Percentiles rank a stretch among this genome's conserved stretches.
These are phyloP conservation scores for Parauchenoglanis ngamensis DNA, from an alignment of 2,797 vertebrate genomes.

Conservation along the genomic window DNA sequence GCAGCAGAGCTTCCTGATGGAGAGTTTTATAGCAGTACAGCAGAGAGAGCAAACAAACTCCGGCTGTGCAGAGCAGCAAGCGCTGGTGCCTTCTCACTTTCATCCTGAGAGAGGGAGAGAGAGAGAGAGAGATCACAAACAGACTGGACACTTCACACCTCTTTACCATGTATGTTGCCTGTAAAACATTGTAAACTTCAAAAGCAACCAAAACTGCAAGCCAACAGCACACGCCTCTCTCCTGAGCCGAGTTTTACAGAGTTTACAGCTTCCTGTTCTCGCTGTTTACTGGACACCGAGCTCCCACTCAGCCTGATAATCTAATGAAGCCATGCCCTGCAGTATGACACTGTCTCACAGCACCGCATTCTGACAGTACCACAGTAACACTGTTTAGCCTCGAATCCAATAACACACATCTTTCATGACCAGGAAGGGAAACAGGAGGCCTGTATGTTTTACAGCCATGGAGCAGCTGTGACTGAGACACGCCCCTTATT, in stretches of 20 bases:
- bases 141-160: background rate
- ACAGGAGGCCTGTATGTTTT: background rate
- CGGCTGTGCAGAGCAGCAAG: constrained; percentile 83
- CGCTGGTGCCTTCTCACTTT: constrained; percentile 83
- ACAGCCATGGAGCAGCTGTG: background rate
- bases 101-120: constrained; percentile 69
- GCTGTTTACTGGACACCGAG: background rate
- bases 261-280: background rate
- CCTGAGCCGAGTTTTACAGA: constrained; percentile 3
- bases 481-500: background rate
- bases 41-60: constrained; percentile 83
- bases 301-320: background rate
- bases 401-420: background rate
- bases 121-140: background rate
- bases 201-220: background rate
- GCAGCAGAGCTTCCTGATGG: constrained; percentile 79
- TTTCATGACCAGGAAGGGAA: background rate
- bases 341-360: background rate
- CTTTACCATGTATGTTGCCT: background rate
- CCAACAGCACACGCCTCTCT: background rate
- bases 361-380: background rate
- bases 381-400: background rate
- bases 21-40: constrained; percentile 85
- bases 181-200: background rate
- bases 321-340: background rate